Conservation (phyloP, 1,140 invertebrate species). For the Calliphora vicina region DNA sequence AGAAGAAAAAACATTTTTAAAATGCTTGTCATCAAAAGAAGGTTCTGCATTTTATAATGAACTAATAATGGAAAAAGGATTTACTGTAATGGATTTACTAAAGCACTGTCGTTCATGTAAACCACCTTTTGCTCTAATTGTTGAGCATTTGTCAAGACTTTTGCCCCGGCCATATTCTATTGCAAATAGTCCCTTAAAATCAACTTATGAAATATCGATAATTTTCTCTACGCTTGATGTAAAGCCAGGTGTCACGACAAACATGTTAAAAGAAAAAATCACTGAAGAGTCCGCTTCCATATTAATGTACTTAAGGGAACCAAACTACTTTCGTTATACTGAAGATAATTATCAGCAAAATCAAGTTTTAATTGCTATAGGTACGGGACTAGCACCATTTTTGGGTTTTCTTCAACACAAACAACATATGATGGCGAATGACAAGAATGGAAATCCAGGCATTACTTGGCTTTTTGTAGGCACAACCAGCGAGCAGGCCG, state of each 20-base stretch:
- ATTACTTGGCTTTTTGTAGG: constrained; percentile 77
- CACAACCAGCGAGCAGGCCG: constrained; percentile 72
- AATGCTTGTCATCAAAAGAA: constrained; percentile 53
- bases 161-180: constrained; percentile 83
- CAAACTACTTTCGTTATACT: constrained; percentile 68
- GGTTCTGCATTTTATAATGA: constrained; percentile 47
- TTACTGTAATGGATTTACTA: constrained; percentile 72
- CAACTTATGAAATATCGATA: constrained; percentile 67
- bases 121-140: constrained; percentile 71
- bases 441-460: constrained; percentile 51
- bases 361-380: constrained; percentile 81
- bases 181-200: constrained; percentile 70
- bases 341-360: constrained; percentile 66
- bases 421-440: constrained; percentile 50
- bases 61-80: constrained; percentile 47
- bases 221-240: constrained; percentile 69
- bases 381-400: constrained; percentile 86
- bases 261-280: constrained; percentile 49
- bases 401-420: constrained; percentile 72
- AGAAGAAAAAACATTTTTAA: constrained; percentile 47
- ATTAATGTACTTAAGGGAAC: constrained; percentile 72
- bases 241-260: constrained; percentile 51
- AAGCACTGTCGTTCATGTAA: constrained; percentile 70
- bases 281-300: constrained; percentile 46
- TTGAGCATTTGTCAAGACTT: constrained; percentile 78